Percentiles rank a stretch among this genome's conserved stretches.
Conservation (phyloP, 2,113 vertebrate genomes). For the Melierax canorus region DNA sequence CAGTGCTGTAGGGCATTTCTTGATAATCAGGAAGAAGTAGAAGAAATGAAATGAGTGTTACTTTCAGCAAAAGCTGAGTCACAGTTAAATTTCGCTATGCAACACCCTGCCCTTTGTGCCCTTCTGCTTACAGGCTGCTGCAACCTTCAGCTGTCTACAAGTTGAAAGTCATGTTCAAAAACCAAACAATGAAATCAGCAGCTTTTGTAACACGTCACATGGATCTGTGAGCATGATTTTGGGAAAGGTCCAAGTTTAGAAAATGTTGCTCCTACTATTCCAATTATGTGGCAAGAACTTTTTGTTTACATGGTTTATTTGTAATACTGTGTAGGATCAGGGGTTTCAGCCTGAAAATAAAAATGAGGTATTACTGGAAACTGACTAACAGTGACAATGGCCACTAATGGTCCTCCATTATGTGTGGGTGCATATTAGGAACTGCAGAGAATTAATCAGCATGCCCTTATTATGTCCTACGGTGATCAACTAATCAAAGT, state of each 20-base stretch:
- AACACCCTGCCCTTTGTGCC: constrained; percentile 4
- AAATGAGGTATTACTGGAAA: background rate
- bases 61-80: constrained; percentile 48
- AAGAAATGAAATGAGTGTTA: background rate
- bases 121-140: background rate
- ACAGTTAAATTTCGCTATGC: background rate
- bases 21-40: constrained; percentile 27
- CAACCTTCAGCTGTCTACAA: background rate
- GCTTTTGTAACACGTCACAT: constrained; percentile 53
- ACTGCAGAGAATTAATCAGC: background rate
- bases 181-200: constrained; percentile 32
- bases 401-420: background rate
- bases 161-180: constrained; percentile 30
- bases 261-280: background rate
- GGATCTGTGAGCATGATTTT: constrained; percentile 12
- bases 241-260: constrained; percentile 35
- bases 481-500: background rate
- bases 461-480: background rate
- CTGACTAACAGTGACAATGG: background rate
- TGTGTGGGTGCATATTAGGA: background rate
- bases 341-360: background rate
- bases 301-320: background rate
- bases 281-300: background rate
- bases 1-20: background rate
- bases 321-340: background rate